Evolutionary conservation across 2,888 invertebrate species (phyloP).

Genomic region (Sarcophaga variegata): DNA sequence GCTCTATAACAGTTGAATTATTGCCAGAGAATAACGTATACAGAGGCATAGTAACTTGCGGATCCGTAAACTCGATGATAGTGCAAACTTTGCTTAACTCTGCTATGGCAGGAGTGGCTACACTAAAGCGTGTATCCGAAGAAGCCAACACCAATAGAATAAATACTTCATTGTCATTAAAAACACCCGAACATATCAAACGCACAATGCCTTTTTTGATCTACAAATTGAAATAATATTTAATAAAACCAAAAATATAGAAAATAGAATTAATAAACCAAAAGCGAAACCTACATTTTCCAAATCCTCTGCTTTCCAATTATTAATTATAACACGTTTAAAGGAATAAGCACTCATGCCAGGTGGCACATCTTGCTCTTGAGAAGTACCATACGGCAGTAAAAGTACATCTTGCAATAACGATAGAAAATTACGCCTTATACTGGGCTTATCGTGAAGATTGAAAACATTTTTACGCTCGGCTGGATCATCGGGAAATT

Average conservation of each 20-base stretch:
- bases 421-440: conserved; percentile 84
- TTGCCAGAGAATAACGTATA: conserved; percentile 86
- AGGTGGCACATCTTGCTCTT: conserved; percentile 85
- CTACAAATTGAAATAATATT: conserved; percentile 77
- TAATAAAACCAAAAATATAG: neutral
- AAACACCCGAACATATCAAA: conserved; percentile 90
- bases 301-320: conserved; percentile 89
- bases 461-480: conserved; percentile 86
- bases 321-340: conserved; percentile 88
- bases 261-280: neutral
- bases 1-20: conserved; percentile 84
- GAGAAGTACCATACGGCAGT: conserved; percentile 85
- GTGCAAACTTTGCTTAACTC: conserved; percentile 90
- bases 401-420: conserved; percentile 92
- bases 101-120: conserved; percentile 93
- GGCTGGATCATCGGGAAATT: conserved; percentile 84
- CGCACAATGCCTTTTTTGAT: conserved; percentile 90
- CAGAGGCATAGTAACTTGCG: conserved; percentile 87
- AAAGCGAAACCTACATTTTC: conserved; percentile 85
- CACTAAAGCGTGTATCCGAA: conserved; percentile 93
- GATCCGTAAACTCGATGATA: conserved; percentile 89
- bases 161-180: conserved; percentile 88
- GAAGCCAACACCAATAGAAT: conserved; percentile 92
- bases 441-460: conserved; percentile 87
- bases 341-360: conserved; percentile 90